Evolutionary conservation across 2,113 vertebrate genomes (phyloP).

Genomic region (Propithecus coquereli): DNA sequence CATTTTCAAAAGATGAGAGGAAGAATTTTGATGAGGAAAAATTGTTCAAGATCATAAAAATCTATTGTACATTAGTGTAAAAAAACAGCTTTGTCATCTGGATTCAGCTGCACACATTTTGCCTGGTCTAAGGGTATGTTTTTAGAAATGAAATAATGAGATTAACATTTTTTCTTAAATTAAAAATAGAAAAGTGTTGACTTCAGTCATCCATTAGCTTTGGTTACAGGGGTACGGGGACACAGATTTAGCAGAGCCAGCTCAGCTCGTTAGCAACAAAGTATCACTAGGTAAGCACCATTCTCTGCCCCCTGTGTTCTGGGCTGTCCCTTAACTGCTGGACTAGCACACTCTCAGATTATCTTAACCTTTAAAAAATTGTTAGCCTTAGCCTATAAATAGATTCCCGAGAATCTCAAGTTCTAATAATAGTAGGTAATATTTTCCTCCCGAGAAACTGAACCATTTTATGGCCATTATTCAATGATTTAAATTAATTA

Average conservation of each 20-base stretch:
- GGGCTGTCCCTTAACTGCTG: conserved; percentile 66
- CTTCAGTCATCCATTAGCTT: background rate
- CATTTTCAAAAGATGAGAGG: background rate
- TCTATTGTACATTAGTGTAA: background rate
- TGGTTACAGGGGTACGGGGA: background rate
- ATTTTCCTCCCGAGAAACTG: conserved; percentile 44
- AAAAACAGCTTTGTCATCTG: background rate
- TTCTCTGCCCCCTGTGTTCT: background rate
- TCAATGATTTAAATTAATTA: conserved; percentile 8
- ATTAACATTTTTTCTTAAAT: conserved; percentile 45
- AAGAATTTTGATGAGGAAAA: background rate
- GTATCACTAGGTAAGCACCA: conserved; percentile 41
- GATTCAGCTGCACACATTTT: background rate
- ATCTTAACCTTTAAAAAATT: conserved; percentile 18
- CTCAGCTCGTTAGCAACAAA: conserved; percentile 26
- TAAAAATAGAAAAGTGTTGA: conserved; percentile 62
- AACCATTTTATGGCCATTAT: background rate
- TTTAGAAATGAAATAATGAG: conserved; percentile 26
- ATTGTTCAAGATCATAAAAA: background rate
- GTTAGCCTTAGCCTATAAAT: conserved; percentile 45
- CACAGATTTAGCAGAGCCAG: background rate
- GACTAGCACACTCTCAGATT: background rate
- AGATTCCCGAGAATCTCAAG: background rate
- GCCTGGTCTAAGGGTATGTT: background rate
- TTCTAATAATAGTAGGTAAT: conserved; percentile 35